A percentile compares a stretch with the other conserved stretches of the same genome.
phyloP scores from a whole-genome alignment of 2,888 invertebrate genomes.

The Asteroscopus sphinx region DNA sequence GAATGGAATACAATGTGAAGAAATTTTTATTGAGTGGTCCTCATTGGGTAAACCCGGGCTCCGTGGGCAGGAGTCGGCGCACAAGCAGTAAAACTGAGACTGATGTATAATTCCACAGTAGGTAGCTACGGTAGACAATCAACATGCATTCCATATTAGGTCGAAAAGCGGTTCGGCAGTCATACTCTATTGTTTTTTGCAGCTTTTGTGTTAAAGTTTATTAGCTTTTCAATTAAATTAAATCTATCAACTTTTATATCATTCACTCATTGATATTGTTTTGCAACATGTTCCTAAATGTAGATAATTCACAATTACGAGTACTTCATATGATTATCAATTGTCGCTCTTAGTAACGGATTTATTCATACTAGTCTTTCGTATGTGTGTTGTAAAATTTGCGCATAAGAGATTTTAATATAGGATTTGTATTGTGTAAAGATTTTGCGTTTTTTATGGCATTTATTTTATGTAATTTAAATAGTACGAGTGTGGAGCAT shows the following conservation, averaged over 20 bases:
- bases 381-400: conserved; percentile 53
- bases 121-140: conserved; percentile 62
- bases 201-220: conserved; percentile 28
- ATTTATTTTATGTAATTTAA: conserved; percentile 47
- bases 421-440: conserved; percentile 43
- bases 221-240: conserved; percentile 19
- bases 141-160: conserved; percentile 54
- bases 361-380: conserved; percentile 65
- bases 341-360: conserved; percentile 52
- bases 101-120: conserved; percentile 84
- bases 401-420: conserved; percentile 35
- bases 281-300: conserved; percentile 58
- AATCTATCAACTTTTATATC: conserved; percentile 4
- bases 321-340: conserved; percentile 29
- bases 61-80: conserved; percentile 78
- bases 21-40: conserved; percentile 92
- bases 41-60: conserved; percentile 77
- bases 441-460: conserved; percentile 22
- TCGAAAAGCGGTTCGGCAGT: conserved; percentile 51
- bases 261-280: conserved; percentile 15
- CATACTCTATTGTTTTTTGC: conserved; percentile 45
- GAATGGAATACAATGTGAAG: conserved; percentile 94
- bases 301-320: conserved; percentile 41
- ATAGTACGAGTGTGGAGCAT: conserved; percentile 8
- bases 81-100: conserved; percentile 90